These are phyloP conservation scores for Gisinianus flammeolus DNA, from an alignment of 2,888 invertebrate genomes.

Conservation along the genomic window DNA sequence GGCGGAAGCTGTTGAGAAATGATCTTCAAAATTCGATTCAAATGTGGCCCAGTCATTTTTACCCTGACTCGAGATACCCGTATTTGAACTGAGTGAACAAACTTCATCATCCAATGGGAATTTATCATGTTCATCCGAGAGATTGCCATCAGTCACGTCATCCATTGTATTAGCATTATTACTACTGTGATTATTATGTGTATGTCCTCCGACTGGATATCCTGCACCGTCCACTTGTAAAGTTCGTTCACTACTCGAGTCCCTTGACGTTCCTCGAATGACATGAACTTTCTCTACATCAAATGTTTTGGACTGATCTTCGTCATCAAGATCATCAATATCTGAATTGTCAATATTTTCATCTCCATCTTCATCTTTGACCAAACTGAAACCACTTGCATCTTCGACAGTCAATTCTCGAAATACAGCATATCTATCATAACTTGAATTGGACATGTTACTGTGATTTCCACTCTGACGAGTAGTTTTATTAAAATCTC, in stretches of 20 bases:
- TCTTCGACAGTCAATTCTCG: slow-evolving; percentile 81
- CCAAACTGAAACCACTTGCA: slow-evolving; percentile 57
- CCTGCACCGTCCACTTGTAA: slow-evolving; percentile 53
- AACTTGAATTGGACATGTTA: slow-evolving; percentile 17
- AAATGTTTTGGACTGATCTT: slow-evolving; percentile 45
- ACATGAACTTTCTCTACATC: slow-evolving; percentile 34
- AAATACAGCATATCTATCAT: slow-evolving; percentile 87
- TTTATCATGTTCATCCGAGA: slow-evolving; percentile 55
- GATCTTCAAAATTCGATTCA: slow-evolving; percentile 58
- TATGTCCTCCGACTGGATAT: slow-evolving; percentile 6
- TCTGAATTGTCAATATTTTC: slow-evolving; percentile 58
- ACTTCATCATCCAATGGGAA: slow-evolving; percentile 55
- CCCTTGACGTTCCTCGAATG: slow-evolving; percentile 32
- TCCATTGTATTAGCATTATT: slow-evolving; percentile 54
- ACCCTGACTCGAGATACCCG: too few species aligned
- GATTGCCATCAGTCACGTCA: slow-evolving; percentile 57
- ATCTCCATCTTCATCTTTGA: slow-evolving; percentile 59
- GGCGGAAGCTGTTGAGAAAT: too few species aligned
- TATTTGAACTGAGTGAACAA: slow-evolving; percentile 35
- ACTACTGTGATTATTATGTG: neutral
- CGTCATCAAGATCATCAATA: slow-evolving; percentile 61
- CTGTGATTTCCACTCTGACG: neutral
- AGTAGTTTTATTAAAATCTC: neutral
- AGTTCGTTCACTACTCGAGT: slow-evolving; percentile 57
- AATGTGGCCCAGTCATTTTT: slow-evolving; percentile 58